Conservation (phyloP, 2,888 invertebrate species). For the Gryllus longicercus region DNA sequence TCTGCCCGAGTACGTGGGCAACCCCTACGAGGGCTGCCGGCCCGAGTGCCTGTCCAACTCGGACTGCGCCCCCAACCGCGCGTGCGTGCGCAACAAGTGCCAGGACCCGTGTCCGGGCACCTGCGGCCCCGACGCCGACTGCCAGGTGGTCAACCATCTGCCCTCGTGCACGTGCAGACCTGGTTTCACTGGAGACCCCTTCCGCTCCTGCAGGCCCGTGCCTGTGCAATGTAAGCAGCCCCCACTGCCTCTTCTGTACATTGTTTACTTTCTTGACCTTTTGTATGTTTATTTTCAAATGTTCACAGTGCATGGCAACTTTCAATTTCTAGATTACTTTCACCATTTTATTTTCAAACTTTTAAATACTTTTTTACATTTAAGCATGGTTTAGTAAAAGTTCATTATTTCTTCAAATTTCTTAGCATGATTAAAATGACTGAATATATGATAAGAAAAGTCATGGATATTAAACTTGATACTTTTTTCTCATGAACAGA, state of each 20-base stretch:
- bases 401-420: no score
- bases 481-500: neutral
- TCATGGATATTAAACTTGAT: neutral
- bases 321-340: neutral
- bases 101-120: slow-evolving; percentile 57
- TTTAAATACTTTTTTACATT: neutral
- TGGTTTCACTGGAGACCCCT: slow-evolving; percentile 70
- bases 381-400: no score
- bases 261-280: neutral
- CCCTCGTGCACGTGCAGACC: slow-evolving; percentile 58
- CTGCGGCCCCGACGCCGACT: slow-evolving; percentile 51
- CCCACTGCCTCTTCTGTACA: neutral
- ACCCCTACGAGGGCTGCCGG: slow-evolving; percentile 57
- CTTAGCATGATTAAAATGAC: no score
- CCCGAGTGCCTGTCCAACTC: slow-evolving; percentile 56
- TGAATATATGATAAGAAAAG: neutral
- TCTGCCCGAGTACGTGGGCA: slow-evolving; percentile 52
- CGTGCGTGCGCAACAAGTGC: slow-evolving; percentile 57
- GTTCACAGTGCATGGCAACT: no score
- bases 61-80: slow-evolving; percentile 55
- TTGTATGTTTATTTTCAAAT: neutral
- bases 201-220: slow-evolving; percentile 45
- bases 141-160: slow-evolving; percentile 44
- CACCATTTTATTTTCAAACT: neutral
- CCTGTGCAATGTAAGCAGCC: slow-evolving; percentile 29